phyloP scores from a whole-genome alignment of 2,113 vertebrate genomes.

The Tringa solitaria region DNA sequence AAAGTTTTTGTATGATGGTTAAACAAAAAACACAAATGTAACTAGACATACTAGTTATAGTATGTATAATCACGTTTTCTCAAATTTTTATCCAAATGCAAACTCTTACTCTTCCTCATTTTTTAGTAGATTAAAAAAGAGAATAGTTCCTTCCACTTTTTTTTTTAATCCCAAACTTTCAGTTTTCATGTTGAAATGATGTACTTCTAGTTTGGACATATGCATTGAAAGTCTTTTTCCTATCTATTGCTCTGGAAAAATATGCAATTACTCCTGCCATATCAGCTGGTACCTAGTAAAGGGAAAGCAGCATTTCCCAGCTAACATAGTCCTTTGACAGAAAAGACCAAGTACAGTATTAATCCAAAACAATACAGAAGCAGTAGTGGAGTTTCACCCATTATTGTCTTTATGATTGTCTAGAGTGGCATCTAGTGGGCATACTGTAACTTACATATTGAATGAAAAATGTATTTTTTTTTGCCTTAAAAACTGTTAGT shows the following conservation, averaged over 20 bases:
- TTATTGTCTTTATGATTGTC: not conserved
- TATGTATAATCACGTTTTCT: too few species aligned
- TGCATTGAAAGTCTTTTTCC: not conserved
- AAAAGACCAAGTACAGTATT: not conserved
- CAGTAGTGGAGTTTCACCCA: not conserved
- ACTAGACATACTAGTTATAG: not conserved
- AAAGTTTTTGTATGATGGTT: not conserved
- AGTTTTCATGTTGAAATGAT: not conserved
- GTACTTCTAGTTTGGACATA: not conserved
- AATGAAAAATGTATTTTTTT: not conserved
- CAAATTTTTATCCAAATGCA: not conserved
- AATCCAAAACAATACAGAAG: not conserved
- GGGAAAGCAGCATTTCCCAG: not conserved
- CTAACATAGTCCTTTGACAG: not conserved
- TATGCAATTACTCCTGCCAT: not conserved
- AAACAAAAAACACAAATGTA: not conserved
- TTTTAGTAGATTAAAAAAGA: not conserved
- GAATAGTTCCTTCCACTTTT: not conserved
- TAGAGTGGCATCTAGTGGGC: conserved; percentile 30
- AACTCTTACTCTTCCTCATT: not conserved
- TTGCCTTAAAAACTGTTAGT: not conserved
- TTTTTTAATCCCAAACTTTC: not conserved
- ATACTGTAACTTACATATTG: not conserved
- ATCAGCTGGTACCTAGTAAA: not conserved
- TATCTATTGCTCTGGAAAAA: not conserved